phyloP scores from a whole-genome alignment of 2,888 invertebrate genomes.

The Pristionchus mayeri region DNA sequence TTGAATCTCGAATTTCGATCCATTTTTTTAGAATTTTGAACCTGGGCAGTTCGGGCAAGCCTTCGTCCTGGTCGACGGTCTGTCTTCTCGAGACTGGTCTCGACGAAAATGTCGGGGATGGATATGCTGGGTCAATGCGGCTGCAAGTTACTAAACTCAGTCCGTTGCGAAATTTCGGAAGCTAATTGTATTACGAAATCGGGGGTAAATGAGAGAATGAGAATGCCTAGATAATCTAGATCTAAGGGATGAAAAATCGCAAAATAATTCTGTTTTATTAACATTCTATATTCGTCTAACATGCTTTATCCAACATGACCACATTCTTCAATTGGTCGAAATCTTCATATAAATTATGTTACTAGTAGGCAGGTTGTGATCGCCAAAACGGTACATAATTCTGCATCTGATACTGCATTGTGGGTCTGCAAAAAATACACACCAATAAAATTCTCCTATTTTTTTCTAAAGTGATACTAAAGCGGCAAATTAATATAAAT shows the following conservation, averaged over 20 bases:
- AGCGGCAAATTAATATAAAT: background rate
- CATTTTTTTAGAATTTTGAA: background rate
- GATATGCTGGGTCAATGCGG: constrained; percentile 62
- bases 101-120: constrained; percentile 11
- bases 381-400: background rate
- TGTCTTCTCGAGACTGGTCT: background rate
- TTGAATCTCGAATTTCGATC: no score
- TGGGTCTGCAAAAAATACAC: background rate
- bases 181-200: no score
- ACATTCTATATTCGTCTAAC: background rate
- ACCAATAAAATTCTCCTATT: no score
- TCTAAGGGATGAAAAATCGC: background rate
- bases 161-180: background rate
- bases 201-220: background rate
- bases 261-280: no score
- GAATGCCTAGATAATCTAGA: no score
- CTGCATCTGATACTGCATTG: background rate
- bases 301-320: background rate
- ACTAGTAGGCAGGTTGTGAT: background rate
- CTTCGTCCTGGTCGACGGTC: constrained; percentile 15
- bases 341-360: background rate
- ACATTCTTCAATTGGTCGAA: background rate
- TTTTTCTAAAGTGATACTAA: background rate
- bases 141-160: constrained; percentile 59
- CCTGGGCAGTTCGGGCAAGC: background rate